Evolutionary conservation across 1,140 invertebrate genomes (phyloP), one percentile per base, ranked within the genome.

Genomic region (Drosophila persimilis): DNA sequence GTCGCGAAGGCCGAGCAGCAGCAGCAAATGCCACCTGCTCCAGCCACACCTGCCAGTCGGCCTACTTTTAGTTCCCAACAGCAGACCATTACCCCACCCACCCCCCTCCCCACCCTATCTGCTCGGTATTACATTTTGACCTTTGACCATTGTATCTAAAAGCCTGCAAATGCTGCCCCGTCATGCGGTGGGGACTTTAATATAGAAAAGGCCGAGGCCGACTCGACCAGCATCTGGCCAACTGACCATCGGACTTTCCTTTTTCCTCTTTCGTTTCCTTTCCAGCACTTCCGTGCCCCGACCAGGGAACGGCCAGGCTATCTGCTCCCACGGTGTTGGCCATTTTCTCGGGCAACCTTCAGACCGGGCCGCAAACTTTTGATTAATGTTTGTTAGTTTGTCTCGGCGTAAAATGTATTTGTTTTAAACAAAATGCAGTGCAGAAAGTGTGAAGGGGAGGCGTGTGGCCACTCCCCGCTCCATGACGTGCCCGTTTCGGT

Each of bases 341-440:
- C 53, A 73, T 59, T 69, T 69, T 71, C 67, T 71, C 65, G 54
- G 64, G 60, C 74, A 85, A 64, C 65, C 77, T 77, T 72, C 67
- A 66, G 63, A 77, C 63, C 80, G 67, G 62, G 61, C 70, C 62
- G 64, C 83, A 86, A 73, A 75, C 69, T 86, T 85, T 86, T 85
- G 81, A 85, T 85, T 85, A 85, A 85, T 85, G 81, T 85, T 85
- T 81, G 77, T 80, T 80, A 81, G 81, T 85, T 86, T 65, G 73
- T 73, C 64, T 73, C 58, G 61, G 47, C 64, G 77, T 76, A 66
- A 80, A 86, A 85, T 85, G 79, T 85, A 81, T 85, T 85, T 85
- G 77, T 77, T 85, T 85, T 81, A 73, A 80, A 85, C 77, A 85
- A 86, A 85, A 75, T 74, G 81, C 77, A 69, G 57, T 75, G 51